Evolutionary conservation across 2,888 invertebrate genomes (phyloP).

Genomic region (Stomorhina lunata): DNA sequence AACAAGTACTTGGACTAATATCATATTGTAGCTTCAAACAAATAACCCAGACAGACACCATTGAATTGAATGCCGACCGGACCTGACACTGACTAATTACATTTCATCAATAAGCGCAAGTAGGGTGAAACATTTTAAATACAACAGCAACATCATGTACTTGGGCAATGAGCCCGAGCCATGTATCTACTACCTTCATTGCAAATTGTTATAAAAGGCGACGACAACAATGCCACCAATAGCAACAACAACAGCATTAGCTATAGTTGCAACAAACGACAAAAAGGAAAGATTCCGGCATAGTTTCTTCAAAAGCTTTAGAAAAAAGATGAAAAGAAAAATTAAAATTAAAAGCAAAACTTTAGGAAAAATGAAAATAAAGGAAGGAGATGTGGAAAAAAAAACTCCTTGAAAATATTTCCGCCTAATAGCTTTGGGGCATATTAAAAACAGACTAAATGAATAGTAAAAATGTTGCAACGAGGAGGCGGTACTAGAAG

Average conservation of each 20-base stretch:
- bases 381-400: neutral
- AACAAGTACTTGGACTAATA: conserved; percentile 25
- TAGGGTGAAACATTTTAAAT: conserved; percentile 56
- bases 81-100: conserved; percentile 75
- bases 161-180: neutral
- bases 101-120: conserved; percentile 68
- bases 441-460: conserved; percentile 53
- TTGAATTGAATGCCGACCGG: conserved; percentile 50
- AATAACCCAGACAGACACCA: conserved; percentile 7
- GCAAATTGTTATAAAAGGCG: conserved; percentile 50
- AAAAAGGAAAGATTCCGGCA: conserved; percentile 42
- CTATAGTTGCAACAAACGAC: conserved; percentile 34
- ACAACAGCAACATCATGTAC: conserved; percentile 30
- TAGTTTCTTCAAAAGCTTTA: conserved; percentile 26
- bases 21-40: neutral
- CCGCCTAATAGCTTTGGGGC: conserved; percentile 58
- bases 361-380: neutral
- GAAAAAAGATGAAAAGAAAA: conserved; percentile 23
- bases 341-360: conserved; percentile 29
- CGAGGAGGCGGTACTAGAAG: neutral
- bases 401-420: conserved; percentile 60
- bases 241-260: too few relatives aligned
- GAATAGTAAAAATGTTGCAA: conserved; percentile 14
- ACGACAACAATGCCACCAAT: conserved; percentile 31
- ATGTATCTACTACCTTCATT: conserved; percentile 29